phyloP scores from a whole-genome alignment of 1,140 invertebrate species.

The Galleria mellonella region DNA sequence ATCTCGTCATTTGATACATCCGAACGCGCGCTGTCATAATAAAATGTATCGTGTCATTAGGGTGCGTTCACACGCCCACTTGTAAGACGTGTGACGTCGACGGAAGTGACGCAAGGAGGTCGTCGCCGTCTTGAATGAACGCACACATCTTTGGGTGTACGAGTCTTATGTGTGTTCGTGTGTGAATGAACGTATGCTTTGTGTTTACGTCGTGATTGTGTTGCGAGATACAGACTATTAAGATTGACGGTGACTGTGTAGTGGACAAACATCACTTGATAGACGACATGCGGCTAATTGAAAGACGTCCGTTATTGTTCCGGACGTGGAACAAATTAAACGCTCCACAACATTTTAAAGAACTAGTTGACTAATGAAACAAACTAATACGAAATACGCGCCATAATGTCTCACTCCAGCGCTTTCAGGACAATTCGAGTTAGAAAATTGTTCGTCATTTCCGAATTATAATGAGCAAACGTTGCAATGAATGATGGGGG shows the following conservation, averaged over 20 bases:
- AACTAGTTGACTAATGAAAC: constrained; percentile 45
- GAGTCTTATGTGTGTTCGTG: constrained; percentile 8
- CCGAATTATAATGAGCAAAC: constrained; percentile 67
- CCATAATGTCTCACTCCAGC: constrained; percentile 60
- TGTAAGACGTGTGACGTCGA: constrained; percentile 50
- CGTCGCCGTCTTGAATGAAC: constrained; percentile 53
- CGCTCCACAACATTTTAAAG: constrained; percentile 31
- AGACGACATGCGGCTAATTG: constrained; percentile 49
- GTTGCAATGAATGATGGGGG: constrained; percentile 59
- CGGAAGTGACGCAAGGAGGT: constrained; percentile 63
- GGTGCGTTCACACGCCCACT: constrained; percentile 53
- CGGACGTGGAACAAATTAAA: constrained; percentile 44
- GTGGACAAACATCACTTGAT: constrained; percentile 43
- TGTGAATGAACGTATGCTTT: constrained; percentile 55
- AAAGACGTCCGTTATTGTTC: constrained; percentile 37
- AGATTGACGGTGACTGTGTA: constrained; percentile 54
- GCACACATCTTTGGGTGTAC: constrained; percentile 34
- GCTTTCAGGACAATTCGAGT: constrained; percentile 52
- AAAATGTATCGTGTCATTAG: constrained; percentile 30
- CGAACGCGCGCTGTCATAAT: constrained; percentile 52
- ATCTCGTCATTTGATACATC: constrained; percentile 32
- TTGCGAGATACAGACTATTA: constrained; percentile 33
- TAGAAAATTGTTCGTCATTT: constrained; percentile 69
- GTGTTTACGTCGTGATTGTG: constrained; percentile 43
- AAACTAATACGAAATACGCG: constrained; percentile 28